A percentile compares a stretch with the other conserved stretches of the same genome.
Evolutionary conservation across 2,888 invertebrate species (phyloP).

Genomic region (Agelastica alni): DNA sequence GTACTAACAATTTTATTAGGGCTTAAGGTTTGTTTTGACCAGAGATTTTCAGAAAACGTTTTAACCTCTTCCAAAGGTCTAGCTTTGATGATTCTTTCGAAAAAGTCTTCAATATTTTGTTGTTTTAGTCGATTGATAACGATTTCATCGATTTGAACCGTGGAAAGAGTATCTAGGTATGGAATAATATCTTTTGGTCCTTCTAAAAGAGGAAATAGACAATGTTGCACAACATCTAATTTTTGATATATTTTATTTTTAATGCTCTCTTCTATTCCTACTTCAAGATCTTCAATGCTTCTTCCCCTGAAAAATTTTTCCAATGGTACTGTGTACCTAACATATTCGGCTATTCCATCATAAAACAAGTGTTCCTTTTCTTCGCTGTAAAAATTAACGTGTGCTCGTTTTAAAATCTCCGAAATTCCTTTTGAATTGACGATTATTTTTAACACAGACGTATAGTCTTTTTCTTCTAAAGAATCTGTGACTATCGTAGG

Average conservation of each 20-base stretch:
- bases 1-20: slow-evolving; percentile 18
- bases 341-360: slow-evolving; percentile 4
- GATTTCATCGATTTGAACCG: slow-evolving; percentile 34
- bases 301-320: slow-evolving; percentile 17
- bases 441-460: slow-evolving; percentile 23
- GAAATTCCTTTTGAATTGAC: slow-evolving; percentile 24
- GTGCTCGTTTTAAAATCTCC: slow-evolving; percentile 22
- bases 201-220: slow-evolving; percentile 36
- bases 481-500: slow-evolving; percentile 26
- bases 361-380: slow-evolving; percentile 10
- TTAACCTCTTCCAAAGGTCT: background rate
- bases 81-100: slow-evolving; percentile 26
- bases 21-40: slow-evolving; percentile 4
- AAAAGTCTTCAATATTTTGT: slow-evolving; percentile 31
- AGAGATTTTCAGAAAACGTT: slow-evolving; percentile 1
- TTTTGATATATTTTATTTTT: slow-evolving; percentile 29
- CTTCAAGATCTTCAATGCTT: slow-evolving; percentile 31
- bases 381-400: background rate
- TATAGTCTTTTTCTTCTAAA: slow-evolving; percentile 23
- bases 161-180: slow-evolving; percentile 34
- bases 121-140: slow-evolving; percentile 27
- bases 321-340: slow-evolving; percentile 9
- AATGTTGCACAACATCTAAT: slow-evolving; percentile 34
- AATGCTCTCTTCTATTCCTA: slow-evolving; percentile 31
- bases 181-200: slow-evolving; percentile 32